Evolutionary conservation across 2,113 vertebrate genomes (phyloP).

Genomic region (Pogonocichla stellata): DNA sequence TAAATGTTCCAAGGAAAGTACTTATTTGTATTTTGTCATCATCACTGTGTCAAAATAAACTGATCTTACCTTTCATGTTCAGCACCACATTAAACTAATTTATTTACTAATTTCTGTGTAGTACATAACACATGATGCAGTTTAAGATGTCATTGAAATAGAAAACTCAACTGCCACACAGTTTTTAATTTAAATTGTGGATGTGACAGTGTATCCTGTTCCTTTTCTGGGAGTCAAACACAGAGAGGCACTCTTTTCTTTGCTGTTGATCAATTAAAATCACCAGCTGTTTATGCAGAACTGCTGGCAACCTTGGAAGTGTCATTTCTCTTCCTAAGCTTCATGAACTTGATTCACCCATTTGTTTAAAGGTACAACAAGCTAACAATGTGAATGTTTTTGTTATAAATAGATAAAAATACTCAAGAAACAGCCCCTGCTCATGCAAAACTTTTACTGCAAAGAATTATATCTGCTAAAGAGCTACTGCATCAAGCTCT

Average conservation of each 20-base stretch:
- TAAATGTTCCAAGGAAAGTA: neutral
- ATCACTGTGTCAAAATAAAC: neutral
- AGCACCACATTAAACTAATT: neutral
- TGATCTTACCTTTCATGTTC: neutral
- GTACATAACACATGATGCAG: neutral
- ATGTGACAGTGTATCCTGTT: neutral
- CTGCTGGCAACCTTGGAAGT: slow-evolving; percentile 5
- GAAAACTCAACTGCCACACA: neutral
- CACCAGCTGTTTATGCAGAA: slow-evolving; percentile 20
- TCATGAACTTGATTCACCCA: neutral
- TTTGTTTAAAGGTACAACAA: slow-evolving; percentile 14
- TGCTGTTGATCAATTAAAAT: slow-evolving; percentile 15
- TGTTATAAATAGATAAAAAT: neutral
- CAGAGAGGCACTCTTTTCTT: neutral
- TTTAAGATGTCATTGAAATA: neutral
- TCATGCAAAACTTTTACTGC: neutral
- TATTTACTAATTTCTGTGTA: neutral
- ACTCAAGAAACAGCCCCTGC: neutral
- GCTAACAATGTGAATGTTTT: neutral
- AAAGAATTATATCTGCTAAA: neutral
- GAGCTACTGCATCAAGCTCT: neutral
- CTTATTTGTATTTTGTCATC: neutral
- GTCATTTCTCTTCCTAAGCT: slow-evolving; percentile 20
- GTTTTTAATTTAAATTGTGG: neutral
- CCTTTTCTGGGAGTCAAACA: neutral